Percentiles rank a stretch among this genome's conserved stretches.
phyloP scores from a whole-genome alignment of 2,888 invertebrate genomes.

The Lapara coniferarum region DNA sequence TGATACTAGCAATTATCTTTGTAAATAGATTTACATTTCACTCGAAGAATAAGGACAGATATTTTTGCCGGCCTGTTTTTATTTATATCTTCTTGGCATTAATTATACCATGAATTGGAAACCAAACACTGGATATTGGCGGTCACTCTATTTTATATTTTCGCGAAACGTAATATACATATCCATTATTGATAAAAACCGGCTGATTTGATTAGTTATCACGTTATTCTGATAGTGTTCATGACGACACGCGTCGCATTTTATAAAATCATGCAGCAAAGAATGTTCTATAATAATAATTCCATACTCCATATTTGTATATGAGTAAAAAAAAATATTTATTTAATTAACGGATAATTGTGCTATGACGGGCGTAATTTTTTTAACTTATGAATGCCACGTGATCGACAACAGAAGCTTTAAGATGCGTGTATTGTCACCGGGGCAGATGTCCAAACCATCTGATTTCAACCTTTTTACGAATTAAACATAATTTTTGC shows the following conservation, averaged over 20 bases:
- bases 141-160: neutral
- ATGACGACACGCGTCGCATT: neutral
- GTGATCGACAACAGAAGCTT: neutral
- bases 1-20: no score
- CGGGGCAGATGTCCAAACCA: constrained; percentile 39
- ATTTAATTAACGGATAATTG: no score
- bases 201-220: neutral
- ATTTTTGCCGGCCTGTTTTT: no score
- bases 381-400: neutral
- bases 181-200: neutral
- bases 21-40: no score
- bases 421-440: neutral
- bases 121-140: no score
- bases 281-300: neutral
- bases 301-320: no score
- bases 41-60: no score
- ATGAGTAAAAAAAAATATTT: no score
- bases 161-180: neutral
- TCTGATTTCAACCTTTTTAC: constrained; percentile 28
- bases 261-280: neutral
- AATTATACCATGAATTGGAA: no score
- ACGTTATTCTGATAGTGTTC: neutral
- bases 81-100: no score
- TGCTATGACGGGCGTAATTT: neutral
- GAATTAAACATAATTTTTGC: constrained; percentile 23